Conservation (phyloP, 2,113 vertebrate species). For the Telmatochromis sp. region DNA sequence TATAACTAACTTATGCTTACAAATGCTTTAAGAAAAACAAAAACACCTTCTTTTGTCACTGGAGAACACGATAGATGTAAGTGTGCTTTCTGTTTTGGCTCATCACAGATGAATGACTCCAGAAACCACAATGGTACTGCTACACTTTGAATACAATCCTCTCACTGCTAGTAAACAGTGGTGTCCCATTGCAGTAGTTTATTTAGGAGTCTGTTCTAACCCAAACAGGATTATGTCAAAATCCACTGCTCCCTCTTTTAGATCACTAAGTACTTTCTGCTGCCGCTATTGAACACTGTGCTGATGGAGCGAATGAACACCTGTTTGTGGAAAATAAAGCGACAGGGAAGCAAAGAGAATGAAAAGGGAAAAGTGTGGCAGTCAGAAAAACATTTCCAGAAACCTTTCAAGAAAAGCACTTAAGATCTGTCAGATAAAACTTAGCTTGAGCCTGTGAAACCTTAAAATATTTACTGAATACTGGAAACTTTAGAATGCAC, state of each 20-base stretch:
- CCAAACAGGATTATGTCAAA: conserved; percentile 59
- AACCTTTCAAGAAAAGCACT: conserved; percentile 26
- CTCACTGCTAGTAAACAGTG: conserved; percentile 42
- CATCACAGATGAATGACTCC: background rate
- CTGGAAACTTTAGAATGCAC: background rate
- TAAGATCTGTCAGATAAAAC: background rate
- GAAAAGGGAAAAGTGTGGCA: background rate
- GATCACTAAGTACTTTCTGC: conserved; percentile 60
- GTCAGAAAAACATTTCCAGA: background rate
- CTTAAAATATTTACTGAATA: background rate
- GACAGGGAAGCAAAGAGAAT: background rate
- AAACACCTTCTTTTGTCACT: background rate
- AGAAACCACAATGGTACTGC: background rate
- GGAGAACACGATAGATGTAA: background rate
- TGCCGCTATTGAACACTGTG: conserved; percentile 10
- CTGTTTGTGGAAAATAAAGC: background rate
- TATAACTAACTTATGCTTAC: background rate
- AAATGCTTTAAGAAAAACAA: background rate
- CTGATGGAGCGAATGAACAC: conserved; percentile 24
- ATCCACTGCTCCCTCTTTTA: conserved; percentile 47
- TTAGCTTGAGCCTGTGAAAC: background rate
- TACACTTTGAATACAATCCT: conserved; percentile 6
- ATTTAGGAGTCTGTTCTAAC: conserved; percentile 48
- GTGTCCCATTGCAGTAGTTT: conserved; percentile 55
- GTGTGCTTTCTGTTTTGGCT: background rate